Evolutionary conservation across 1,140 invertebrate genomes (phyloP), one percentile per base, ranked within the genome.

Genomic region (Bombus huntii): DNA sequence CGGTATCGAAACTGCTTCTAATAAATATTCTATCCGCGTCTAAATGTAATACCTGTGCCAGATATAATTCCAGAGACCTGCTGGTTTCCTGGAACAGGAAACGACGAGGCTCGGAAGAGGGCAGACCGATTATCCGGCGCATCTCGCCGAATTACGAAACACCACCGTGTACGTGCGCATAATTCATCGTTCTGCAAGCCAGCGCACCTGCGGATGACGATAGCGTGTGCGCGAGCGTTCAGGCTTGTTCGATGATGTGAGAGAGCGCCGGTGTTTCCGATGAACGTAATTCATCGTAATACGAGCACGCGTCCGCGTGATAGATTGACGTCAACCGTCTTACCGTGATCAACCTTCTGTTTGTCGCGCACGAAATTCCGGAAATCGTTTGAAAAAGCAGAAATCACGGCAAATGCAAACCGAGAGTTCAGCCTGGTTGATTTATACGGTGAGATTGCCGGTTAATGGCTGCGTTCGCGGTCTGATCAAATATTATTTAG

Each of bases 401-500:
- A 70, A 53, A 57, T 22, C 18, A 68, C 1, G 22, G 9, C 22
- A 59, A 37, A 78, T 18, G 25, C 53, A 25, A 72, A 72, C 31
- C 0, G 25, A 1, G 5, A 1, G 9, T 12, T 44, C 37, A 57
- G 1, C 9, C 0, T 25, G 8, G 18, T 22, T 80, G 83, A 85
- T 85, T 85, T 85, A 85, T 31, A 15, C 28, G 57, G 10, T 15
- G n/a, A 12, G 34, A 62, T 57, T 42, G 25, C 15, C 22, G 42
- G 37, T 37, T 42, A 65, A 79, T 37, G 34, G 57, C 28, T 59
- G 75, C 37, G 37, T 39, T 39, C 8, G n/a, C 22, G 65, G 22
- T 47, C 25, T 73, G 68, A 62, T 62, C 77, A 85, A 85, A 85
- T 85, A 85, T 85, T 80, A 71, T 85, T 85, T 73, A 72, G 12